Percentiles rank a stretch among this genome's conserved stretches.
phyloP scores from a whole-genome alignment of 2,113 vertebrate genomes.

The Scalopus aquaticus region DNA sequence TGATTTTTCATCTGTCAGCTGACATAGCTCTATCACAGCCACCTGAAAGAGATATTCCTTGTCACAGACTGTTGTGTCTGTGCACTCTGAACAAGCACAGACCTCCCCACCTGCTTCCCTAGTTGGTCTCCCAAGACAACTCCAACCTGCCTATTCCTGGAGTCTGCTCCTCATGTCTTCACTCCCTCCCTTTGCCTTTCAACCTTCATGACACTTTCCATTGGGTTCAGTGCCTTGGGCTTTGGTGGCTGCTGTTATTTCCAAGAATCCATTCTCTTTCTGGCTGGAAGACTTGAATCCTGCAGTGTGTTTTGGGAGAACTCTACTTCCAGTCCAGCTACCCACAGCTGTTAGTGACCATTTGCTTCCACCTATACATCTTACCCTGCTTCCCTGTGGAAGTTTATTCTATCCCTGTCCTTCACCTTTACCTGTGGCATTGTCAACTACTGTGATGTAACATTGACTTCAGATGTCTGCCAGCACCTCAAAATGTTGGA shows the following conservation, averaged over 20 bases:
- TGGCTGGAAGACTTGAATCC: not conserved
- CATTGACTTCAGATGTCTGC: not conserved
- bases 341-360: not conserved
- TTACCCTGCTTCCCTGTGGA: not conserved
- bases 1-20: not conserved
- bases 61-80: not conserved
- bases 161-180: not conserved
- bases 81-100: not conserved
- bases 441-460: not conserved
- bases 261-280: not conserved
- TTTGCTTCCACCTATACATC: not conserved
- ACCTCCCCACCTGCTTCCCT: not conserved
- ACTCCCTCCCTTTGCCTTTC: not conserved
- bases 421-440: constrained; percentile 40
- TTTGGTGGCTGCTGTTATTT: not conserved
- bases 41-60: constrained; percentile 3
- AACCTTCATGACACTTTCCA: not conserved
- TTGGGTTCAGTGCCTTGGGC: not conserved
- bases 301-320: not conserved
- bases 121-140: not conserved
- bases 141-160: not conserved
- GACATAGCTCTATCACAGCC: not conserved
- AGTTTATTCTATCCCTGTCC: not conserved
- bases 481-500: constrained; percentile 31
- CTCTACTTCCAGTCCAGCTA: not conserved